phyloP scores from a whole-genome alignment of 2,888 invertebrate species.

The Nemapogon koenigi region DNA sequence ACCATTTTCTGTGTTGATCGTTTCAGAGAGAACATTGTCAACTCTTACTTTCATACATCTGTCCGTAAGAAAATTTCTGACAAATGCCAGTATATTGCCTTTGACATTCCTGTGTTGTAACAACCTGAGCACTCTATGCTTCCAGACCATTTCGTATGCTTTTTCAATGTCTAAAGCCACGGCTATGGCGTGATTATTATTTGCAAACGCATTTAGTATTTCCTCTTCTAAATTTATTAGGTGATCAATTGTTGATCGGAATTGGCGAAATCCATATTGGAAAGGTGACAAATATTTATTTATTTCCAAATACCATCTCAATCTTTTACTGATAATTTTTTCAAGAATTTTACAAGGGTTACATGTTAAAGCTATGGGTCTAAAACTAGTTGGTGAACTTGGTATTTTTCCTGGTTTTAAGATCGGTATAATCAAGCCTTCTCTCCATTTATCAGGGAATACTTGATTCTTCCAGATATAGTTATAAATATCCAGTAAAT shows the following conservation, averaged over 20 bases:
- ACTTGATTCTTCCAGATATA: slow-evolving; percentile 10
- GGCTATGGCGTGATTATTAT: slow-evolving; percentile 11
- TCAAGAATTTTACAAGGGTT: slow-evolving; percentile 13
- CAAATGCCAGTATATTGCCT: slow-evolving; percentile 12
- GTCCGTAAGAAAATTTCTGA: slow-evolving; percentile 10
- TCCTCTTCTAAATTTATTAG: slow-evolving; percentile 14
- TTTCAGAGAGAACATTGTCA: background rate
- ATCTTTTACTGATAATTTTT: slow-evolving; percentile 15
- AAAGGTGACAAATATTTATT: slow-evolving; percentile 10
- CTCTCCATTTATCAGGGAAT: slow-evolving; percentile 16
- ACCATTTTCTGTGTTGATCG: slow-evolving; percentile 11
- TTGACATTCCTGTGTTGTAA: slow-evolving; percentile 9
- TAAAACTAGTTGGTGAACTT: slow-evolving; percentile 12
- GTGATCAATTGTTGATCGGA: slow-evolving; percentile 14
- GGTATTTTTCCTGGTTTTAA: slow-evolving; percentile 15
- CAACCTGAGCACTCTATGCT: slow-evolving; percentile 12
- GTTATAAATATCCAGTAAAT: slow-evolving; percentile 7
- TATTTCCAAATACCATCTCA: slow-evolving; percentile 13
- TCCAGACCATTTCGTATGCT: slow-evolving; percentile 17
- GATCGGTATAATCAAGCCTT: slow-evolving; percentile 16
- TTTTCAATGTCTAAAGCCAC: slow-evolving; percentile 16
- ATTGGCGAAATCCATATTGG: slow-evolving; percentile 16
- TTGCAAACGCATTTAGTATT: slow-evolving; percentile 13
- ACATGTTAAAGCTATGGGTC: slow-evolving; percentile 16
- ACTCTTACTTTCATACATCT: slow-evolving; percentile 13